Base-by-base conservation (phyloP, 2,888 invertebrate genomes). In the Zhengitettix transpicula region DNA sequence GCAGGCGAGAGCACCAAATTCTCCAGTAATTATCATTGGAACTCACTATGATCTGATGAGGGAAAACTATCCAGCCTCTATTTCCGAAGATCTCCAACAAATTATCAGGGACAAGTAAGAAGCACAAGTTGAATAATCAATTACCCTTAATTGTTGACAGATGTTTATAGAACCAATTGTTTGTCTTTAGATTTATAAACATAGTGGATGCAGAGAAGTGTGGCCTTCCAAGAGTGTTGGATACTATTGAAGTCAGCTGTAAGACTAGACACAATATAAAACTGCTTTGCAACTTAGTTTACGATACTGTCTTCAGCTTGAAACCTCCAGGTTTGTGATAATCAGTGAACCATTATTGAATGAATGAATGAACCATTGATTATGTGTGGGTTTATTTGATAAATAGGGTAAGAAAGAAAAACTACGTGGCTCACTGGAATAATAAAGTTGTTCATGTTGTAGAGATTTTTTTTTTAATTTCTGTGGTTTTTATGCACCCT, bases 151-250 rank as follows among this genome's bases (percentile, higher is more conserved):
- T 11, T 11, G 3, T 11, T 42, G n/a, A 11, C n/a, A 14, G 7
- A 1, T 42, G 12, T 10, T 15, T 12, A 42, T 7, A 28, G 2
- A 28, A 28, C 28, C 2, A 28, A 28, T 28, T 28, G 28, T 28
- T 42, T 62, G 42, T 53, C 58, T 63, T 65, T 57, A 71, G 76
- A 63, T 94, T 96, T 68, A 93, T 96, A 70, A 91, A 89, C 60
- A 86, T 95, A 11, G 87, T 93, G 0, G 98, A 99, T 73, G 93
- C 95, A 0, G 96, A 97, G 71, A 98, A 97, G 73, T 85, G 91
- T 65, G 97, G 97, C 0, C 75, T 99, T 47, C 98, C 99, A 0
- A 78, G 91, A 55, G 95, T 98, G 0, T 78, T 96, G 67, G 94
- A 94, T 71, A 89, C 93, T 0, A 84, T 96, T 40, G 94, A 97